Base-by-base conservation (phyloP, 2,797 vertebrate species). In the Gorsachius magnificus region DNA sequence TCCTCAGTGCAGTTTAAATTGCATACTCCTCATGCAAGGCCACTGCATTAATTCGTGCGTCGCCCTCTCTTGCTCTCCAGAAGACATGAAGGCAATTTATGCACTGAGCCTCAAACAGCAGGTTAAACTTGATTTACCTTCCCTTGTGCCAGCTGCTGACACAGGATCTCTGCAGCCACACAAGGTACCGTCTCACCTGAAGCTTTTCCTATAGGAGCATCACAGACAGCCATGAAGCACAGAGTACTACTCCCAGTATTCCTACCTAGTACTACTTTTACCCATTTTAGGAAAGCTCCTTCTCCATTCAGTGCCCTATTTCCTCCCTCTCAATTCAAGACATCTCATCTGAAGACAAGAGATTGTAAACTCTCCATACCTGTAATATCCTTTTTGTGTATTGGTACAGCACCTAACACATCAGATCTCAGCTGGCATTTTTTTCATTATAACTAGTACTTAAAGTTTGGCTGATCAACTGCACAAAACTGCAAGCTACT, bases 171-270 rank as follows among this genome's bases (percentile, higher is more conserved):
- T 41, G 54, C 22, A 78, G 33, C 19, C 22, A 36, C 43, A 31
- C 10, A n/a, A 68, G 51, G 13, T 7, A 60, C 5, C 2, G 1
- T 20, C 43, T 69, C 2, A 1, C 29, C 58, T 48, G 35, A 35
- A 76, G 16, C 25, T 63, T 72, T 36, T 72, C 61, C 17, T 29
- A 4, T 1, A 2, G 45, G 6, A 83, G 6, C 1, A 2, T 13
- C 0, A 0, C n/a, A 86, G 50, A 7, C 8, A 76, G 16, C 4
- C 25, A 41, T 1, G 25, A 64, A 63, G 6, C 20, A 28, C 9
- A 45, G 56, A 87, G 41, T 13, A 68, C 31, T 33, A 22, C 5
- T 6, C 25, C 6, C 10, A 33, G 16, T 13, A 19, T 5, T 71
- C 36, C 45, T 38, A 35, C 7, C 14, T 51, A 31, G 13, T 11